phyloP scores from a whole-genome alignment of 2,797 vertebrate species.

The Salarias fasciatus region DNA sequence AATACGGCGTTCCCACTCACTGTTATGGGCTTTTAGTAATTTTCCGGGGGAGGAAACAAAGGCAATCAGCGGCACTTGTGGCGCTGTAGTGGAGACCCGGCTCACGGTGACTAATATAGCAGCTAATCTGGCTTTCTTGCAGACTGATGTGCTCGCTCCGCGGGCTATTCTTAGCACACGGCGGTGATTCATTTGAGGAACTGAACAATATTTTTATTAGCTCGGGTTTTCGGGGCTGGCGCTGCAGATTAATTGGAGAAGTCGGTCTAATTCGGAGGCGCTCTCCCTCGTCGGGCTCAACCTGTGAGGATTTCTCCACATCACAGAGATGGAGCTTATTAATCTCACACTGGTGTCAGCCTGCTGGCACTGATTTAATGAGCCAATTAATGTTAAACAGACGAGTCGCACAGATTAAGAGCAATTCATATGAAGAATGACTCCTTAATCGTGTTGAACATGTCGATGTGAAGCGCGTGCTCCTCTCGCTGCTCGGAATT shows the following conservation, averaged over 20 bases:
- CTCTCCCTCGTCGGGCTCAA: background rate
- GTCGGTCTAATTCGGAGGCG: constrained; percentile 24
- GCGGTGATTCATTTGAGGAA: constrained; percentile 24
- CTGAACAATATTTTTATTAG: constrained; percentile 38
- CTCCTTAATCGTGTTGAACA: constrained; percentile 45
- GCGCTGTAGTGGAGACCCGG: constrained; percentile 39
- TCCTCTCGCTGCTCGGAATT: no score
- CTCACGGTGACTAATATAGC: constrained; percentile 57
- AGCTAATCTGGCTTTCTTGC: constrained; percentile 49
- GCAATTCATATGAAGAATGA: constrained; percentile 58
- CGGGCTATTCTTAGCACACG: constrained; percentile 46
- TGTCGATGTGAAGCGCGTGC: constrained; percentile 13
- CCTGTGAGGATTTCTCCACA: constrained; percentile 31
- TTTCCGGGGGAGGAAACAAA: no score
- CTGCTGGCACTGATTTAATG: constrained; percentile 61
- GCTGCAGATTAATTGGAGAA: constrained; percentile 32
- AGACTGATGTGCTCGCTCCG: constrained; percentile 27
- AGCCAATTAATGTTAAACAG: constrained; percentile 65
- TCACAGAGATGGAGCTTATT: constrained; percentile 31
- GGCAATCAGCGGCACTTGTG: constrained; percentile 47
- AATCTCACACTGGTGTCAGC: constrained; percentile 56
- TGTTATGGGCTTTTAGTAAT: constrained; percentile 35
- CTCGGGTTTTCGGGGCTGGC: no score
- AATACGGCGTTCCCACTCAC: constrained; percentile 27
- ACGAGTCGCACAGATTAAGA: constrained; percentile 49